Base-by-base conservation (phyloP, 37 sponge, comb jelly and placozoan genomes). In the Spongia lamella region DNA sequence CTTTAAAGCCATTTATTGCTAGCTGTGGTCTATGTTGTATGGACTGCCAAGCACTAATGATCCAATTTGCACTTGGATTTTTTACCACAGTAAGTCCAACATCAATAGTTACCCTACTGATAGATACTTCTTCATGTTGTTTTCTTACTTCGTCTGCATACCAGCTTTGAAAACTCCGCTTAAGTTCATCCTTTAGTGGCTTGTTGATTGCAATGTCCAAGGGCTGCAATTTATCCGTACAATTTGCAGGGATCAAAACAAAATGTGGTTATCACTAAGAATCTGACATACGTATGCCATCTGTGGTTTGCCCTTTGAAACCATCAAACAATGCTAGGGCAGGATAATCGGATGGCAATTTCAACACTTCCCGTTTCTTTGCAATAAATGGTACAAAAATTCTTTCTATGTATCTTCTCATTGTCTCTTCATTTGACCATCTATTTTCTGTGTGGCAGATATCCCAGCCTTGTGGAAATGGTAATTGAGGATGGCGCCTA, bases 1-100 rank as follows among this genome's bases (percentile, higher is more conserved):
- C 65, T 24, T 36, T 47, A 33, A 79, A 79, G 53, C 79, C 79
- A 67, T 78, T 64, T 1, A 78, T 29, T 35, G 68, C 68, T 1
- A 78, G 5, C 1, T 79, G 70, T 16, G 79, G 70, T 34, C 70
- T 53, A 7, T 79, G 7, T 36, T 68, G 21, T 32, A 64, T 26
- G 7, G 32, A 4, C 33, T 64, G 65, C 65, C 65, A 64, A 26
- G 32, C 65, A 30, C 52, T 43, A 19, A 69, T 21, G 11, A 69
- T 69, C 71, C 71, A 69, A 31, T 24, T 31, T 24, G 71, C 71
- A 69, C 71, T 69, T 47, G 35, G 52, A 43, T 22, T 32, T 38
- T 73, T 73, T 57, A 73, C 36, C 7, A 57, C 21, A 6, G 56
- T 9, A 17, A 57, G 16, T 25, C 31, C 60, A 29, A 73, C 60